Base-by-base conservation (phyloP, 2,888 invertebrate genomes). In the Hydrotaea cyrtoneurina region DNA sequence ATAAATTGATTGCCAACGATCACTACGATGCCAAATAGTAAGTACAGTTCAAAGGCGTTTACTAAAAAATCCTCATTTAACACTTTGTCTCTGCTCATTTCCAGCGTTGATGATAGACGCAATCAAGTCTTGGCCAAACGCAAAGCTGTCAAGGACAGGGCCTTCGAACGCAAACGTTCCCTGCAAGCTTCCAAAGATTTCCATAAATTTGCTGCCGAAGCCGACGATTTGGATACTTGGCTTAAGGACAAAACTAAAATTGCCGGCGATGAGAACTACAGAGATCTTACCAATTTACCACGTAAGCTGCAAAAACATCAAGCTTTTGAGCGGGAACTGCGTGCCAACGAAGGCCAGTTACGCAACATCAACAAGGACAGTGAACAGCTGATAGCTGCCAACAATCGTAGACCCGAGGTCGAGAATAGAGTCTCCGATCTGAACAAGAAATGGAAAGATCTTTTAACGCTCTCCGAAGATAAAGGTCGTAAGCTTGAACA, bases 251-350 rank as follows among this genome's bases (percentile, higher is more conserved):
- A 99, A 93, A 95, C 96, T 74, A 96, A 96, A 90, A 97, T 97
- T 0, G 98, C 98, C 0, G 95, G 96, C 0, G 98, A 99, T 89
- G 98, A 98, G 92, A 98, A 96, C 83, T 98, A 98, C 92, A 93
- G 97, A 19, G 98, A 98, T 89, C 93, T 98, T 19, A 96, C 95
- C 55, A 98, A 99, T 91, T 92, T 98, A 86, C 97, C 98, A 87
- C 94, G 98, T 0, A 98, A 98, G 91, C 93, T 98, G 0, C 98
- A 98, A 92, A 98, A 98, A 90, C 99, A 99, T 90, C 97, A 98
- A 92, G 98, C 99, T 0, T 99, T 99, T 90, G 98, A 99, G 89
- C 94, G 98, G 0, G 99, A 99, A 91, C 93, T 99, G 21, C 95
- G 97, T 69, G 98, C 99, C 0, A 99, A 99, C 89, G 98, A 99